Percentiles rank a stretch among this genome's conserved stretches.
phyloP scores from a whole-genome alignment of 2,888 invertebrate genomes.

The Idaea aversata region DNA sequence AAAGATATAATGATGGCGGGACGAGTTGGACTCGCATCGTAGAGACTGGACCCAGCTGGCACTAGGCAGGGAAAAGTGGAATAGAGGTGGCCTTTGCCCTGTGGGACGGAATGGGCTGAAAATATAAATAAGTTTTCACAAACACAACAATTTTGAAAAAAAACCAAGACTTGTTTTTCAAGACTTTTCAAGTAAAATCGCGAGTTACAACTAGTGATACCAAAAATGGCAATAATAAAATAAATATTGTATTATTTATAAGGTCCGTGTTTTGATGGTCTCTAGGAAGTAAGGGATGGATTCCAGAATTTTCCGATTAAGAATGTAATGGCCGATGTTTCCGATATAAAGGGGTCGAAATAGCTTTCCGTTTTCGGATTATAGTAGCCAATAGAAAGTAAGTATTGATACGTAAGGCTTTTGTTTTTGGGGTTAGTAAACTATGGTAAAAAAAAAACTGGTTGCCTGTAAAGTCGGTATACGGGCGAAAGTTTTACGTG shows the following conservation, averaged over 20 bases:
- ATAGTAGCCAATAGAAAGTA: neutral
- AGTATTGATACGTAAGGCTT: neutral
- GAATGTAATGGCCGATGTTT: neutral
- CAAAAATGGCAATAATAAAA: conserved; percentile 19
- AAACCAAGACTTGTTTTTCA: neutral
- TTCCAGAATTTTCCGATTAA: conserved; percentile 12
- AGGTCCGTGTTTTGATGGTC: conserved; percentile 14
- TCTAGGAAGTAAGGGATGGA: conserved; percentile 10
- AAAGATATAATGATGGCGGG: no score
- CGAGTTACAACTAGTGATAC: conserved; percentile 11
- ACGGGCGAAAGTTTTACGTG: no score
- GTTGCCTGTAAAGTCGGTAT: no score
- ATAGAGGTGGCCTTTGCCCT: no score
- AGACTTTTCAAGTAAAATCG: neutral
- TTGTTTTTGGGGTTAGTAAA: neutral
- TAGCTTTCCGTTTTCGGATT: neutral
- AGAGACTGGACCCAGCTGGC: no score
- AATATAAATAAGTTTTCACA: no score
- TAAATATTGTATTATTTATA: conserved; percentile 23
- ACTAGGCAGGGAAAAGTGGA: no score
- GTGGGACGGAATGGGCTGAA: no score
- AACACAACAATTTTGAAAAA: no score
- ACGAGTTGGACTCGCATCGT: no score
- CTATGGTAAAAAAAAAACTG: neutral
- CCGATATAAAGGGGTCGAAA: neutral